Conservation (phyloP, 2,113 vertebrate genomes). For the Morone chrysops region DNA sequence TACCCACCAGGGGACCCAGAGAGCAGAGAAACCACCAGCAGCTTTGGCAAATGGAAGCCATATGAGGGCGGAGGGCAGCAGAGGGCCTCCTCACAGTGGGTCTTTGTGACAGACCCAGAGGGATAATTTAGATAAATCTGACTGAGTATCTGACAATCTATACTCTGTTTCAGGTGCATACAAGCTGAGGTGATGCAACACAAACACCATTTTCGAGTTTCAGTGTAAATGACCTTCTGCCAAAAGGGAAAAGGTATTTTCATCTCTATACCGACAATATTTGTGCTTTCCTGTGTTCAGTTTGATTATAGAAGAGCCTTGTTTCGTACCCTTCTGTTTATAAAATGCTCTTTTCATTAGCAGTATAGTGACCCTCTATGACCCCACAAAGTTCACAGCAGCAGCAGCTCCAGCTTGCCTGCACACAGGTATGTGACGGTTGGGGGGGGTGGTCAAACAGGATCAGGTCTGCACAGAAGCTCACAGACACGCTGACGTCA, state of each 20-base stretch:
- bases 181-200: no score
- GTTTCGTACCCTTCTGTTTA: constrained; percentile 50
- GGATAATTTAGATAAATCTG: constrained; percentile 12
- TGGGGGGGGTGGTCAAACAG: not conserved
- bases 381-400: constrained; percentile 34
- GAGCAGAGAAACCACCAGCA: constrained; percentile 39
- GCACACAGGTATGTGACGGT: constrained; percentile 39
- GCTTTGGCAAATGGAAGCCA: constrained; percentile 68
- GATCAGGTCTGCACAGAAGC: constrained; percentile 26
- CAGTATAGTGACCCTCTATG: constrained; percentile 54
- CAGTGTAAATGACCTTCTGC: not conserved
- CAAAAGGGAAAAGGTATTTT: constrained; percentile 2
- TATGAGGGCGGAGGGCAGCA: constrained; percentile 45
- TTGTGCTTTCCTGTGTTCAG: constrained; percentile 29
- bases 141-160: not conserved
- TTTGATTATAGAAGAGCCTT: constrained; percentile 35
- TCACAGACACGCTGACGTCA: constrained; percentile 41
- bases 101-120: constrained; percentile 52
- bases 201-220: not conserved
- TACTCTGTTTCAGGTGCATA: not conserved
- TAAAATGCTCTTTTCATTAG: constrained; percentile 77
- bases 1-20: not conserved
- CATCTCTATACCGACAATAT: constrained; percentile 21
- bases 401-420: constrained; percentile 31
- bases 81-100: constrained; percentile 49